Conservation (phyloP, 2,113 vertebrate species). For the Antechinus flavipes region DNA sequence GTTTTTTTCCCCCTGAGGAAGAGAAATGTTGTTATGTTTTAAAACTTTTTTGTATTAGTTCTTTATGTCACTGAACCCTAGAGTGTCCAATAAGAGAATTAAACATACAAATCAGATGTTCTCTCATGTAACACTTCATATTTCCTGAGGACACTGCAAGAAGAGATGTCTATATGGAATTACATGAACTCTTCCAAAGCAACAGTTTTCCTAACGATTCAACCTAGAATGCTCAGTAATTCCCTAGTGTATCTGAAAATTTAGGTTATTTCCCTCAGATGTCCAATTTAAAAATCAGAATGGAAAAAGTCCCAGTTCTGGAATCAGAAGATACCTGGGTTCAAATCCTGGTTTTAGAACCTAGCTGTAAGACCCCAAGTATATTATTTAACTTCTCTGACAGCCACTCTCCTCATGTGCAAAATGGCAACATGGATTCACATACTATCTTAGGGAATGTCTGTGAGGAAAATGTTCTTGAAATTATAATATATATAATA, state of each 20-base stretch:
- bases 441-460: background rate
- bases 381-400: background rate
- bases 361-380: background rate
- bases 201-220: background rate
- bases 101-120: background rate
- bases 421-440: background rate
- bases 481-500: too few relatives aligned
- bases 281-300: conserved; percentile 28
- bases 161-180: background rate
- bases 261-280: background rate
- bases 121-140: background rate
- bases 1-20: background rate
- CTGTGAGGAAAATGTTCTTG: background rate
- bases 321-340: background rate
- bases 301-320: background rate
- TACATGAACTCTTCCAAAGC: background rate
- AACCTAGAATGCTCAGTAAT: background rate
- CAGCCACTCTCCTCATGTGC: background rate
- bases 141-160: background rate
- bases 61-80: background rate
- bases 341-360: background rate
- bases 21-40: background rate
- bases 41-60: background rate
- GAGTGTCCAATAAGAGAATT: background rate
- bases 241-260: background rate